Conservation (phyloP, 2,113 vertebrate genomes). For the Speoplatyrhinus poulsoni region DNA sequence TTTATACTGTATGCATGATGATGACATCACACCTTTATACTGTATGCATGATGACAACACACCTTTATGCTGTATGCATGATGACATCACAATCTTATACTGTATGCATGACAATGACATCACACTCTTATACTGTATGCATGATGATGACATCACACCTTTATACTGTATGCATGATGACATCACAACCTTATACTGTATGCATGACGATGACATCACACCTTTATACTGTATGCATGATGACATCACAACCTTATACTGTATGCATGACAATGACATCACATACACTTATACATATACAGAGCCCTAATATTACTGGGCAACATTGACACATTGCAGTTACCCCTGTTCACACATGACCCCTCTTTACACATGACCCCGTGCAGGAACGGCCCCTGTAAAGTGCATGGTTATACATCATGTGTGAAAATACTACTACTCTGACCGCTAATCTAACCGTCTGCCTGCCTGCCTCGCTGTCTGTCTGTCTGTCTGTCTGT, state of each 20-base stretch:
- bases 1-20: background rate
- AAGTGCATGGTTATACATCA: too few species aligned
- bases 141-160: background rate
- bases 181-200: background rate
- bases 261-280: too few species aligned
- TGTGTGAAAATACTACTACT: too few species aligned
- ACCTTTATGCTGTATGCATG: too few species aligned
- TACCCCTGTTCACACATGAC: too few species aligned
- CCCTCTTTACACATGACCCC: too few species aligned
- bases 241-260: too few species aligned
- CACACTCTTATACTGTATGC: background rate
- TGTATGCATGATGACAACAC: background rate
- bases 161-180: background rate
- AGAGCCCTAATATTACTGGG: background rate
- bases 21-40: background rate
- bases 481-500: conserved; percentile 20
- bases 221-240: background rate
- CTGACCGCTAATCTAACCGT: background rate
- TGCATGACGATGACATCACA: background rate
- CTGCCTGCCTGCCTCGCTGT: background rate
- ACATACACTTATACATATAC: background rate
- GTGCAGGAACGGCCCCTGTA: too few species aligned
- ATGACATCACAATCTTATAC: too few species aligned
- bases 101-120: background rate
- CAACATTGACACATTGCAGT: too few species aligned